phyloP scores from a whole-genome alignment of 1,140 invertebrate species.

The Heliconius himera region DNA sequence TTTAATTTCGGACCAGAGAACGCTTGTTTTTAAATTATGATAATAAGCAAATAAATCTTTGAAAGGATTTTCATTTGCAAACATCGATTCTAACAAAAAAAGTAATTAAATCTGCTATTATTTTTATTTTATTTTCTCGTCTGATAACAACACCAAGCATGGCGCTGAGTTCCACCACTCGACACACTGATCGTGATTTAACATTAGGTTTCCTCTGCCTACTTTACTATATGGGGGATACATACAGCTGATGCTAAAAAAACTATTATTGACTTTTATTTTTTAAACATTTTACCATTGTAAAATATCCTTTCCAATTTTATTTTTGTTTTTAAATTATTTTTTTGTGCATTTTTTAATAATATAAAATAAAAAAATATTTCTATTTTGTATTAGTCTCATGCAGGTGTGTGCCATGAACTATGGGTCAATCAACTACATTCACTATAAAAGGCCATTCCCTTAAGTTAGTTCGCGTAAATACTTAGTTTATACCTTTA shows the following conservation, averaged over 20 bases:
- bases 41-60: not conserved
- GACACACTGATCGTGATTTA: too few species aligned
- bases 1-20: too few species aligned
- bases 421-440: conserved; percentile 26
- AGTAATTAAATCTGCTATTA: not conserved
- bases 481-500: conserved; percentile 13
- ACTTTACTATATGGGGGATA: too few species aligned
- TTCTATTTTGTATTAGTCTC: not conserved
- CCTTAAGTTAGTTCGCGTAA: not conserved
- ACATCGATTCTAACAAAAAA: not conserved
- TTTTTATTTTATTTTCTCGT: not conserved
- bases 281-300: not conserved
- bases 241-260: too few species aligned
- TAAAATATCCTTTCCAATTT: too few species aligned
- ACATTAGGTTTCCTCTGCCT: too few species aligned
- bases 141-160: too few species aligned
- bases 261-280: not conserved
- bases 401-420: conserved; percentile 11
- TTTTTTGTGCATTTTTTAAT: too few species aligned
- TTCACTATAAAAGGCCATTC: conserved; percentile 25
- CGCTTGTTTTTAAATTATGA: too few species aligned
- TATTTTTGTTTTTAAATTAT: too few species aligned
- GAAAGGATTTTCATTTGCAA: not conserved
- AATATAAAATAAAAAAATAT: not conserved
- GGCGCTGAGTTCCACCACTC: too few species aligned